A percentile compares a stretch with the other conserved stretches of the same genome.
Evolutionary conservation across 1,140 invertebrate species (phyloP).

Genomic region (Coenobita brevimanus): DNA sequence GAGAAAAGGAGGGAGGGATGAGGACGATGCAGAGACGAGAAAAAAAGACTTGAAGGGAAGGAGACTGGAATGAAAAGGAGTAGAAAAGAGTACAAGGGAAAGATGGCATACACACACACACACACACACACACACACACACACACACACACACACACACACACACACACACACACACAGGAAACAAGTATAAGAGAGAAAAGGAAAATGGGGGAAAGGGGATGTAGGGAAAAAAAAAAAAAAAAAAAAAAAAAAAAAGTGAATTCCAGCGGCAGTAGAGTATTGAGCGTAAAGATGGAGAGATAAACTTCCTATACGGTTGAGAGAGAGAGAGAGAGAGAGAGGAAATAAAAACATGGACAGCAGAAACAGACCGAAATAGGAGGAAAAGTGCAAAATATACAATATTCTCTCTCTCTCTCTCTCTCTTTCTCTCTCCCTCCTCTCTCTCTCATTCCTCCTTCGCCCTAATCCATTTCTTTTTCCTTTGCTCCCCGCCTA

Average conservation of each 20-base stretch:
- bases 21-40: too few relatives aligned
- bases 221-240: background rate
- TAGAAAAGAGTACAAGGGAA: too few relatives aligned
- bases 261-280: too few relatives aligned
- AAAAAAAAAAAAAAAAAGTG: background rate
- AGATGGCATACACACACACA: too few relatives aligned
- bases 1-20: too few relatives aligned
- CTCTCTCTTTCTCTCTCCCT: background rate
- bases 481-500: background rate
- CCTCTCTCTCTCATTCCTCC: too few relatives aligned
- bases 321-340: background rate
- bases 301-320: background rate
- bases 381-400: too few relatives aligned
- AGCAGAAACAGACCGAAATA: too few relatives aligned
- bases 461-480: background rate
- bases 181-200: background rate
- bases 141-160: background rate
- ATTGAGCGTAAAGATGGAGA: too few relatives aligned
- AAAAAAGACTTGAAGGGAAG: too few relatives aligned
- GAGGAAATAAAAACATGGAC: too few relatives aligned
- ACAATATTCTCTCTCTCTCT: background rate
- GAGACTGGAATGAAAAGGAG: too few relatives aligned
- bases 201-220: background rate
- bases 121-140: conserved; percentile 18
- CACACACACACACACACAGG: background rate